Conservation (phyloP, 2,113 vertebrate genomes). For the Dryoscopus gambensis region DNA sequence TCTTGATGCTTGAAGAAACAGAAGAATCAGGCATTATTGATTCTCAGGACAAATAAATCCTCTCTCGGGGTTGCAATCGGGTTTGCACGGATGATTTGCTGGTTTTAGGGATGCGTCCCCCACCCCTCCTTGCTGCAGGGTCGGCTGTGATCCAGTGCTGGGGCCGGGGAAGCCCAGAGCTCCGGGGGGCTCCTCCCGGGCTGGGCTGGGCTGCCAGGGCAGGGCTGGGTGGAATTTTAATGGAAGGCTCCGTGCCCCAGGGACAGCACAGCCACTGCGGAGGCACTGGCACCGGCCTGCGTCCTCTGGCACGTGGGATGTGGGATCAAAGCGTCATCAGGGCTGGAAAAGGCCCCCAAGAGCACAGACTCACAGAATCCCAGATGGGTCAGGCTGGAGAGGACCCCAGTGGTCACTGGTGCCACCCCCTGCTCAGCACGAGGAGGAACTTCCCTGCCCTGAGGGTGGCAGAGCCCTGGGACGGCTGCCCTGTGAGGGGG, state of each 20-base stretch:
- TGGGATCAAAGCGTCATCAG: fast-evolving
- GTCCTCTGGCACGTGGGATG: not conserved
- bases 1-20: not conserved
- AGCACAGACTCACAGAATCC: not conserved
- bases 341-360: not conserved
- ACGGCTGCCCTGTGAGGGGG: not conserved
- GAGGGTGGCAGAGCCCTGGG: not conserved
- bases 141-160: not conserved
- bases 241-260: not conserved
- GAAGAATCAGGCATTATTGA: not conserved
- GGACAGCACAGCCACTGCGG: not conserved
- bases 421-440: no score
- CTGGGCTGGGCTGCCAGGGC: not conserved
- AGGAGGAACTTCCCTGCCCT: no score
- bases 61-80: not conserved
- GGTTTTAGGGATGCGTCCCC: fast-evolving
- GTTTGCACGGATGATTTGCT: not conserved
- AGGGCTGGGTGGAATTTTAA: not conserved
- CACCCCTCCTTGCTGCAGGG: not conserved
- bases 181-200: not conserved
- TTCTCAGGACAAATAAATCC: not conserved
- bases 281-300: fast-evolving
- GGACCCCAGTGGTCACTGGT: no score
- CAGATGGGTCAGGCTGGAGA: not conserved
- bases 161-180: not conserved